Percentiles rank a stretch among this genome's conserved stretches.
Evolutionary conservation across 64 coral and sea anemone genomes (phyloP).

Genomic region (Porites australiensis): DNA sequence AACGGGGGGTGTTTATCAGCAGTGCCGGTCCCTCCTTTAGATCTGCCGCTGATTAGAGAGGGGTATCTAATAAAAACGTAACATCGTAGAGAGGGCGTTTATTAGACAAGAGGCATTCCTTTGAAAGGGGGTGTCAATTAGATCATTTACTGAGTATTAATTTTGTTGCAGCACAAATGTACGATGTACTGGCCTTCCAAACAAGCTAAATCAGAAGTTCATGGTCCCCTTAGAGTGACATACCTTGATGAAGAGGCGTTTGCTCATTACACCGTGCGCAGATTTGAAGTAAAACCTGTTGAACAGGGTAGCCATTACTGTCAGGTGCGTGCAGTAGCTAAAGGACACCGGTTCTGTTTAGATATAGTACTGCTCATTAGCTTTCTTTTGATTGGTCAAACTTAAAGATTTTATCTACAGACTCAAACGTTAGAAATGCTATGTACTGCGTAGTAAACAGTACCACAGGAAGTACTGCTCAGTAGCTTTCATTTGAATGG

Average conservation of each 20-base stretch:
- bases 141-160: neutral
- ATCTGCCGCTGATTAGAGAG: too few relatives aligned
- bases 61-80: too few relatives aligned
- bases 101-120: too few relatives aligned
- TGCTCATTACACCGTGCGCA: conserved; percentile 79
- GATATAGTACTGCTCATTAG: neutral
- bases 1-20: too few relatives aligned
- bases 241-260: conserved; percentile 83
- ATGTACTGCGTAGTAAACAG: too few relatives aligned
- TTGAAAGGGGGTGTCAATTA: too few relatives aligned
- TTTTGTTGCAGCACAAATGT: conserved; percentile 81
- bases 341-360: too few relatives aligned
- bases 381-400: neutral
- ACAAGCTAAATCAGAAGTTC: conserved; percentile 62
- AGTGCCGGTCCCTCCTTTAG: too few relatives aligned
- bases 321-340: conserved; percentile 48
- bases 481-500: too few relatives aligned
- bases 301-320: conserved; percentile 73
- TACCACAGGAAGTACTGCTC: too few relatives aligned
- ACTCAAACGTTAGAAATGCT: neutral
- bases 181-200: conserved; percentile 90
- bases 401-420: neutral
- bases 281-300: conserved; percentile 80
- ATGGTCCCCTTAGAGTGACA: conserved; percentile 75
- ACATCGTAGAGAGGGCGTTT: too few relatives aligned